phyloP scores from a whole-genome alignment of 2,113 vertebrate genomes.

The Columba livia region DNA sequence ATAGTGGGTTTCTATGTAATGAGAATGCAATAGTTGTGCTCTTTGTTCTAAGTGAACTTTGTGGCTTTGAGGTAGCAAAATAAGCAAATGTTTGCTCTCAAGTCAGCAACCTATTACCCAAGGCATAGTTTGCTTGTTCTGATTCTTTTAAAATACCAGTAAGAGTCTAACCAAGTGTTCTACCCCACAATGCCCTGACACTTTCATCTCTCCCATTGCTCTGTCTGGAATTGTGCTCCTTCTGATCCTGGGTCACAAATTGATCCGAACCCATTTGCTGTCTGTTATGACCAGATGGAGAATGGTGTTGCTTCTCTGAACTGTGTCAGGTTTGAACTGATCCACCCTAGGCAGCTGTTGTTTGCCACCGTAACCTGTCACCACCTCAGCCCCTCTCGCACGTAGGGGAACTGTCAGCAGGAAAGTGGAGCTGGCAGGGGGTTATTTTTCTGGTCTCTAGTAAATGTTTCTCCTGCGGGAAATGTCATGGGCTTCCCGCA shows the following conservation, averaged over 20 bases:
- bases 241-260: neutral
- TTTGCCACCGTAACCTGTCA: neutral
- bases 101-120: neutral
- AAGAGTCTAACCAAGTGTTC: neutral
- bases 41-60: constrained; percentile 1
- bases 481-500: neutral
- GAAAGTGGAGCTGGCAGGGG: neutral
- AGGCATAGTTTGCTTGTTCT: neutral
- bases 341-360: neutral
- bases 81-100: neutral
- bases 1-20: neutral
- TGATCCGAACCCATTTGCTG: neutral
- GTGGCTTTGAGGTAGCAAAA: neutral
- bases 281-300: neutral
- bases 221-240: neutral
- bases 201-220: neutral
- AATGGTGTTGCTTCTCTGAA: neutral
- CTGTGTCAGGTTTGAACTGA: neutral
- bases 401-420: neutral
- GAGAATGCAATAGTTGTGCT: constrained; percentile 17
- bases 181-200: neutral
- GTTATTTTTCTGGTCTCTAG: neutral
- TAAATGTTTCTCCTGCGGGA: neutral
- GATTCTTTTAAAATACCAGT: neutral
- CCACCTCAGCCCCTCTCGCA: neutral